Conservation (phyloP, 2,113 vertebrate genomes). For the Blennius ocellaris region DNA sequence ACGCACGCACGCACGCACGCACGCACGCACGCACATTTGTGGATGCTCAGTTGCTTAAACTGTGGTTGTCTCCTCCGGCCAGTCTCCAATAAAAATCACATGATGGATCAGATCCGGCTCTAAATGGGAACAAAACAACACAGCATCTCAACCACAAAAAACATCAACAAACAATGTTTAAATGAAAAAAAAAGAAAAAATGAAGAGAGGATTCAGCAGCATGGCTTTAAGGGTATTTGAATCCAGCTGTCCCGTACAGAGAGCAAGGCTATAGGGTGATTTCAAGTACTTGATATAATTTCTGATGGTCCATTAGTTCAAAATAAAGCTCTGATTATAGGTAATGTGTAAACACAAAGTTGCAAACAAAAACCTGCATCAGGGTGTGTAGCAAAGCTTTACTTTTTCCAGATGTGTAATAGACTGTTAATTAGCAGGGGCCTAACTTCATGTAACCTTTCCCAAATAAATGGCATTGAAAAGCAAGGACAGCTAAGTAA, state of each 20-base stretch:
- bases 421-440: slow-evolving; percentile 58
- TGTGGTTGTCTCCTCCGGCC: slow-evolving; percentile 59
- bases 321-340: slow-evolving; percentile 77
- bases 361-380: slow-evolving; percentile 61
- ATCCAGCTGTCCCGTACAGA: slow-evolving; percentile 27
- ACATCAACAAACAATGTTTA: slow-evolving; percentile 65
- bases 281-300: slow-evolving; percentile 80
- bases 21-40: slow-evolving; percentile 52
- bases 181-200: slow-evolving; percentile 6
- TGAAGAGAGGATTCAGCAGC: slow-evolving; percentile 32
- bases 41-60: slow-evolving; percentile 31
- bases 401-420: slow-evolving; percentile 75
- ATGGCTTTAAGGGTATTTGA: slow-evolving; percentile 57
- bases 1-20: slow-evolving; percentile 49
- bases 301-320: slow-evolving; percentile 84
- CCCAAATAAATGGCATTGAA: slow-evolving; percentile 49
- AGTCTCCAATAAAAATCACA: slow-evolving; percentile 70
- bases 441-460: slow-evolving; percentile 52
- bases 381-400: slow-evolving; percentile 33
- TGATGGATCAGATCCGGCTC: slow-evolving; percentile 60
- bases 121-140: slow-evolving; percentile 27
- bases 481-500: slow-evolving; percentile 39
- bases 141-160: slow-evolving; percentile 57
- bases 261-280: slow-evolving; percentile 62
- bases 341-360: slow-evolving; percentile 71